Evolutionary conservation across 2,888 invertebrate species (phyloP).

Genomic region (Axea sp.): DNA sequence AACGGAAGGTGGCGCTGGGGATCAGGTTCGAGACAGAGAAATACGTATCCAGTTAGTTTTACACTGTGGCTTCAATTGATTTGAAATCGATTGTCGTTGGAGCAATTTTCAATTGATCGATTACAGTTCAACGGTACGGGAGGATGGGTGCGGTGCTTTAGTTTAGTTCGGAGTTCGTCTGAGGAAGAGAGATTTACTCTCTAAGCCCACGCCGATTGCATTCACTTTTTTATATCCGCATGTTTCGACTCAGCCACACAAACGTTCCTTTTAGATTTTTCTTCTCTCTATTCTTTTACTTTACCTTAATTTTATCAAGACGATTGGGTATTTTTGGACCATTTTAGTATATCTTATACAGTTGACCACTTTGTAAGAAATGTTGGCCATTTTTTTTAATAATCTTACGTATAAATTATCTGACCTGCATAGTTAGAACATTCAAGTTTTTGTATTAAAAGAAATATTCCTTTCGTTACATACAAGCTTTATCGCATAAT

Average conservation of each 20-base stretch:
- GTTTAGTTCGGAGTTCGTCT: slow-evolving; percentile 41
- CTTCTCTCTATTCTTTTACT: slow-evolving; percentile 8
- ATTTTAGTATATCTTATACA: slow-evolving; percentile 24
- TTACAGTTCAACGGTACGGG: slow-evolving; percentile 68
- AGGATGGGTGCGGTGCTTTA: slow-evolving; percentile 52
- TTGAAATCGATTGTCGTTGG: slow-evolving; percentile 78
- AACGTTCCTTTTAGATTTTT: slow-evolving; percentile 34
- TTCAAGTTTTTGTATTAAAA: no score
- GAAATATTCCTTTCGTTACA: no score
- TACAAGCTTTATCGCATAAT: no score
- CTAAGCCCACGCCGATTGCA: slow-evolving; percentile 74
- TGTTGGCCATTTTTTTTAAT: no score
- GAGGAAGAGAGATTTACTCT: slow-evolving; percentile 61
- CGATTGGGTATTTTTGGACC: slow-evolving; percentile 44
- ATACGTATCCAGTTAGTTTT: slow-evolving; percentile 78
- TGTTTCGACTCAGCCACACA: slow-evolving; percentile 68
- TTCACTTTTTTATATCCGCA: slow-evolving; percentile 71
- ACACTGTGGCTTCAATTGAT: slow-evolving; percentile 77
- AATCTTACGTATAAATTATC: no score
- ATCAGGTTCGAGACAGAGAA: slow-evolving; percentile 69
- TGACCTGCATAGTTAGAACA: no score
- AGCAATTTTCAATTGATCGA: slow-evolving; percentile 78
- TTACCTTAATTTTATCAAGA: slow-evolving; percentile 25
- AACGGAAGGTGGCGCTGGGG: slow-evolving; percentile 59
- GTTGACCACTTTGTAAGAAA: slow-evolving; percentile 19